phyloP scores from a whole-genome alignment of 2,113 vertebrate species.

The Cyrtonyx montezumae region DNA sequence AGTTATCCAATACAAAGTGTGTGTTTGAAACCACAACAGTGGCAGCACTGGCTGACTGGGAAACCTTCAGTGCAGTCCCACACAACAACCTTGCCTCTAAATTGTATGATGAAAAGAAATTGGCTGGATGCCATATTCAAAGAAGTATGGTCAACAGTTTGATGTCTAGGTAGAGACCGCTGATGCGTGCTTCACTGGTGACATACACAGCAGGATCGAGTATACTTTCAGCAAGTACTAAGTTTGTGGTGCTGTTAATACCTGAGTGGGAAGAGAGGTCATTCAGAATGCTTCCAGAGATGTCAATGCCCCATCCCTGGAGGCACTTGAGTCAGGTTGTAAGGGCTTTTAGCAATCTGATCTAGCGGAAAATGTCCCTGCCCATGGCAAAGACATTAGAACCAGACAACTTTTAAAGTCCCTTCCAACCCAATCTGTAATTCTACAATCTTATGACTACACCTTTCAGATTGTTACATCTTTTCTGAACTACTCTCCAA shows the following conservation, averaged over 20 bases:
- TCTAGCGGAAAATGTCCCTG: neutral
- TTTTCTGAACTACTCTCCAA: neutral
- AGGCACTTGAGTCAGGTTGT: neutral
- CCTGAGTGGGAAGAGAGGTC: too few species aligned
- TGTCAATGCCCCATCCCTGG: neutral
- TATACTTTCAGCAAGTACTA: neutral
- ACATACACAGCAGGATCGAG: neutral
- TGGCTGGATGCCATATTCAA: neutral
- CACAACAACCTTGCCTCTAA: neutral
- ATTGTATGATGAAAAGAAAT: neutral
- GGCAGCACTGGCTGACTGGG: neutral
- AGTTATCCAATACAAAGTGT: neutral
- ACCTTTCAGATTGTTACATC: neutral
- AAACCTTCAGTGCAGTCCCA: neutral
- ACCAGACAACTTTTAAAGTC: neutral
- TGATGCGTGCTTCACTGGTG: neutral
- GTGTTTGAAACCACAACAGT: neutral
- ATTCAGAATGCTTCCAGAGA: neutral
- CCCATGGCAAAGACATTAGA: neutral
- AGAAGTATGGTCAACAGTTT: neutral
- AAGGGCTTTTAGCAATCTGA: neutral
- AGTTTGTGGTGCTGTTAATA: neutral
- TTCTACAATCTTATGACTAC: neutral
- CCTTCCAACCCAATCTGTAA: neutral
- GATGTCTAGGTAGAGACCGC: neutral